A percentile compares a stretch with the other conserved stretches of the same genome.
phyloP scores from a whole-genome alignment of 2,888 invertebrate species.

The Parnassius apollo region DNA sequence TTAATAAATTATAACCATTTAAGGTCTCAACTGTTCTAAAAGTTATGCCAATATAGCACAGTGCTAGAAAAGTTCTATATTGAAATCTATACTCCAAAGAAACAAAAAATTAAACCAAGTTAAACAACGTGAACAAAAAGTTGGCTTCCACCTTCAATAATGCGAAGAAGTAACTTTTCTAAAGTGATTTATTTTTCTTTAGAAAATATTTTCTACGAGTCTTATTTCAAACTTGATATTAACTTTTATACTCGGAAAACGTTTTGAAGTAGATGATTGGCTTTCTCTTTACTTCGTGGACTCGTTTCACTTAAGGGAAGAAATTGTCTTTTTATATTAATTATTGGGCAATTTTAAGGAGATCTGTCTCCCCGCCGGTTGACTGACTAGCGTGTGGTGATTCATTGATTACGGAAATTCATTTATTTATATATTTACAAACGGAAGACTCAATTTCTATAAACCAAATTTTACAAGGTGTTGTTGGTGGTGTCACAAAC shows the following conservation, averaged over 20 bases:
- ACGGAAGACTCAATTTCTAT: too few species aligned
- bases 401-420: too few species aligned
- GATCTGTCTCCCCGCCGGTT: too few species aligned
- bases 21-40: conserved; percentile 6
- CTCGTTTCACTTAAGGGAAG: background rate
- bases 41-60: conserved; percentile 39
- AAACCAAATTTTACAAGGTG: too few species aligned
- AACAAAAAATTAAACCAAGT: conserved; percentile 69
- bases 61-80: conserved; percentile 71
- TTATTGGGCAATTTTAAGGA: too few species aligned
- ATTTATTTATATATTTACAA: too few species aligned
- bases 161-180: conserved; percentile 56
- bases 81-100: conserved; percentile 72
- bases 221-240: conserved; percentile 24
- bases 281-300: conserved; percentile 44
- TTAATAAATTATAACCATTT: background rate
- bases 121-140: conserved; percentile 67
- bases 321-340: background rate
- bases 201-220: conserved; percentile 55
- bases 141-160: conserved; percentile 63
- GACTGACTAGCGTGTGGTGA: too few species aligned
- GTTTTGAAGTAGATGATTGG: conserved; percentile 59
- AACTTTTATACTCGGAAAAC: conserved; percentile 21
- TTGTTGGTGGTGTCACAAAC: too few species aligned
- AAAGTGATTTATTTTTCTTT: conserved; percentile 72